These are phyloP conservation scores for Conus canariensis DNA, from an alignment of 2,888 invertebrate genomes.

Conservation along the genomic window DNA sequence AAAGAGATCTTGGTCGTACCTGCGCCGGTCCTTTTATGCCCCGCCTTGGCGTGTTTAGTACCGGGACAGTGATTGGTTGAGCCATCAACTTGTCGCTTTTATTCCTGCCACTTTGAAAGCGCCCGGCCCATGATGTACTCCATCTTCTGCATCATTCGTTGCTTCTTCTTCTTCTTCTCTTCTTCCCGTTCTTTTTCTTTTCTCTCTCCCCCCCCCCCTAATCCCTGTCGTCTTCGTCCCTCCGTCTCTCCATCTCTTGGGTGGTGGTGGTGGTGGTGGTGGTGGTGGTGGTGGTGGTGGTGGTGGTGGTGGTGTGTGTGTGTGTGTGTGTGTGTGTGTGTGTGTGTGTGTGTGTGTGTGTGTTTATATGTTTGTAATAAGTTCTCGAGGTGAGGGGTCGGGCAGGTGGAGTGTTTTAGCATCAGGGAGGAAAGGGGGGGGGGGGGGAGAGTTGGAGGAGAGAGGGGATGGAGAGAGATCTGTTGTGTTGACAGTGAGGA, in stretches of 20 bases:
- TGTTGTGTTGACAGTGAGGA: too few relatives aligned
- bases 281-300: too few relatives aligned
- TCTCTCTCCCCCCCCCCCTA: background rate
- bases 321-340: background rate
- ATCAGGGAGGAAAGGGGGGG: too few relatives aligned
- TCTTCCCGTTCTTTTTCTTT: background rate
- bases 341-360: background rate
- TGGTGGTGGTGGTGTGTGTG: too few relatives aligned
- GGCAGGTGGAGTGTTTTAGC: too few relatives aligned
- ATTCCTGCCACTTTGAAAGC: background rate
- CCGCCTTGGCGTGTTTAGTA: background rate
- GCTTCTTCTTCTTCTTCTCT: background rate
- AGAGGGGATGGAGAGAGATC: too few relatives aligned
- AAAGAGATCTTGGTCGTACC: background rate
- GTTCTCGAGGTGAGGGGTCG: too few relatives aligned
- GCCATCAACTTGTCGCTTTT: conserved; percentile 1
- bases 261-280: too few relatives aligned
- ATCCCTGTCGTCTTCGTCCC: background rate
- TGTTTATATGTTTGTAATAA: too few relatives aligned
- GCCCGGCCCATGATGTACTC: too few relatives aligned
- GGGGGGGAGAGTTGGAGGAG: too few relatives aligned
- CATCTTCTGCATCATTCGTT: background rate
- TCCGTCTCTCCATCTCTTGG: background rate
- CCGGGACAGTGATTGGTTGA: background rate
- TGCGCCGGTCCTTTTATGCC: background rate